Conservation (phyloP, 2,888 invertebrate genomes). For the Volucella inanis region DNA sequence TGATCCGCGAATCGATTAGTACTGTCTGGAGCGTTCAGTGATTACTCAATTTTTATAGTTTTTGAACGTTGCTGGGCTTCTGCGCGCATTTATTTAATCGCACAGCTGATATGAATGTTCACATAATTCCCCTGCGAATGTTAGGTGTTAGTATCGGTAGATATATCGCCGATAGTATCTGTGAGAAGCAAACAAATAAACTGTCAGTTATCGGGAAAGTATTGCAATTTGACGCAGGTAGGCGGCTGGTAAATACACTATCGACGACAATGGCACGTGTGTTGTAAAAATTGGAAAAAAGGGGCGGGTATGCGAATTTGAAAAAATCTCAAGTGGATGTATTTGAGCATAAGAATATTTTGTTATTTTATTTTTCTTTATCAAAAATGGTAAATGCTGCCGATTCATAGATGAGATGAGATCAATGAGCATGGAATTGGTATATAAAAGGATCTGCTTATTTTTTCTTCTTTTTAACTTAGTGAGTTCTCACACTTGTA, state of each 20-base stretch:
- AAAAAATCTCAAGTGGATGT: neutral
- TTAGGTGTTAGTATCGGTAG: no score
- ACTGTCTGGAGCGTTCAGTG: conserved; percentile 39
- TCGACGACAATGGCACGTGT: conserved; percentile 42
- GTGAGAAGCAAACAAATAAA: neutral
- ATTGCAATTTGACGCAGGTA: conserved; percentile 54
- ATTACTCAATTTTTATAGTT: conserved; percentile 63
- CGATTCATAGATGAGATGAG: no score
- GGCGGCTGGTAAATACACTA: neutral
- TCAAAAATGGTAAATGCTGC: conserved; percentile 50
- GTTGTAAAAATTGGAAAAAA: conserved; percentile 11
- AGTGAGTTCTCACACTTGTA: no score
- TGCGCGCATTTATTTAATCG: no score
- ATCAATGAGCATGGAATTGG: no score
- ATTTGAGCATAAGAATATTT: conserved; percentile 9
- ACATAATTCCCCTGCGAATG: neutral
- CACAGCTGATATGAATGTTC: neutral
- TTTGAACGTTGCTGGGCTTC: conserved; percentile 16
- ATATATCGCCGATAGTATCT: neutral
- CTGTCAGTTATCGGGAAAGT: conserved; percentile 1
- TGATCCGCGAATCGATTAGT: conserved; percentile 62
- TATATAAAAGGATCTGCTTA: no score
- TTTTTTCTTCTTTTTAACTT: no score
- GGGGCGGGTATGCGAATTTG: conserved; percentile 23
- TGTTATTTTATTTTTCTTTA: conserved; percentile 12